Percentiles rank a stretch among this genome's conserved stretches.
Evolutionary conservation across 2,888 invertebrate genomes (phyloP).

Genomic region (Noctua janthe): DNA sequence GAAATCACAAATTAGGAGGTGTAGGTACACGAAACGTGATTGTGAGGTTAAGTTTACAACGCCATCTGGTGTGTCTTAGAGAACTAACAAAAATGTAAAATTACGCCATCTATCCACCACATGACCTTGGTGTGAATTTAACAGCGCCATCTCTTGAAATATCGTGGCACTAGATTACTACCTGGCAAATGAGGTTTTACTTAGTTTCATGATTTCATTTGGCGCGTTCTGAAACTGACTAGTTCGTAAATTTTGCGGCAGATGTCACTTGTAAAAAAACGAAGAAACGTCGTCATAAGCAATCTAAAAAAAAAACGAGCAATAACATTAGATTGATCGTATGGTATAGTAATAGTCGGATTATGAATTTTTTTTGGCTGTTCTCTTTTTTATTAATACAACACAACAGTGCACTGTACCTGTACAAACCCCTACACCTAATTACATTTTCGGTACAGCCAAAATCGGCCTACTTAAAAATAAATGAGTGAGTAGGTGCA

Average conservation of each 20-base stretch:
- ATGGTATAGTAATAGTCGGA: neutral
- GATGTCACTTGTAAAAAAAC: constrained; percentile 22
- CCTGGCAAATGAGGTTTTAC: neutral
- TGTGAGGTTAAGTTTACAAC: constrained; percentile 40
- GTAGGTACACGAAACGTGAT: neutral
- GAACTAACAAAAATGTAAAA: neutral
- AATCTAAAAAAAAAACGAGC: neutral
- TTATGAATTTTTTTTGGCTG: neutral
- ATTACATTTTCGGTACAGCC: constrained; percentile 28
- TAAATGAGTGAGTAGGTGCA: constrained; percentile 54
- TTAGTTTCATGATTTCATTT: neutral
- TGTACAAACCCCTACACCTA: constrained; percentile 1
- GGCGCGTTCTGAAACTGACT: neutral
- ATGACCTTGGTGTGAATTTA: accelerated
- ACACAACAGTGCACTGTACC: neutral
- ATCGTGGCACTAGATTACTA: neutral
- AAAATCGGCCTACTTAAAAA: constrained; percentile 47
- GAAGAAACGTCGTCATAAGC: neutral
- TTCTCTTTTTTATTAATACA: neutral
- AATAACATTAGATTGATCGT: neutral
- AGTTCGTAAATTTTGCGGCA: neutral
- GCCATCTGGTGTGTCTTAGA: constrained; percentile 31
- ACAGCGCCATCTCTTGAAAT: constrained; percentile 44
- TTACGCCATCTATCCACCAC: neutral
- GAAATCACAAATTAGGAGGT: neutral